These are phyloP conservation scores for Steinernema hermaphroditum DNA, from an alignment of 2,888 invertebrate species.

Conservation along the genomic window DNA sequence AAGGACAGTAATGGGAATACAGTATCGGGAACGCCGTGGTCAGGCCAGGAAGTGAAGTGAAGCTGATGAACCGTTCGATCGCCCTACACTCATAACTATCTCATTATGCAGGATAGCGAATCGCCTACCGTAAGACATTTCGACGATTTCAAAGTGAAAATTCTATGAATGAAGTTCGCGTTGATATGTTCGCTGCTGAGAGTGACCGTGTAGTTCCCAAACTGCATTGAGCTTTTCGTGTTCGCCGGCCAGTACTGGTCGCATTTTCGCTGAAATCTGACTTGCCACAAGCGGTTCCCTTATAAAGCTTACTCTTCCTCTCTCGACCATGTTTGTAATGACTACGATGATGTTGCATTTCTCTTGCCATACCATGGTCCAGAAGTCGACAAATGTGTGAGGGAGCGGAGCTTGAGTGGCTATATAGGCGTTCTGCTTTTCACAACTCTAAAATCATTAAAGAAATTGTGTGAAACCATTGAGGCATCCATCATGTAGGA, in stretches of 20 bases:
- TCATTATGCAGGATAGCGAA: too few relatives aligned
- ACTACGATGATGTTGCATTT: slow-evolving; percentile 60
- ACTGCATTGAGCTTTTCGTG: slow-evolving; percentile 41
- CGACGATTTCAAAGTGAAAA: slow-evolving; percentile 49
- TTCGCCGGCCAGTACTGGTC: slow-evolving; percentile 62
- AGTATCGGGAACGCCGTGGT: slow-evolving; percentile 51
- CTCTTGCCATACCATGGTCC: slow-evolving; percentile 63
- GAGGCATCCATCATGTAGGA: neutral
- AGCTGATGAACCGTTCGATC: slow-evolving; percentile 62
- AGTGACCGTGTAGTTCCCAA: slow-evolving; percentile 51
- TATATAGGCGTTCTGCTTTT: slow-evolving; percentile 58
- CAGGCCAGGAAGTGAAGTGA: slow-evolving; percentile 63
- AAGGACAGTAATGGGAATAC: slow-evolving; percentile 62
- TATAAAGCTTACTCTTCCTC: slow-evolving; percentile 49
- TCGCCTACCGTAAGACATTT: slow-evolving; percentile 51
- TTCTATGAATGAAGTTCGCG: slow-evolving; percentile 56
- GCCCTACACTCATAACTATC: slow-evolving; percentile 39
- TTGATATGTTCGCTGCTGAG: slow-evolving; percentile 53
- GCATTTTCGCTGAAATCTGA: slow-evolving; percentile 56
- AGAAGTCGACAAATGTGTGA: slow-evolving; percentile 58
- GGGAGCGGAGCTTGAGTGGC: slow-evolving; percentile 65
- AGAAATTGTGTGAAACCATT: neutral
- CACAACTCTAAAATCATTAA: slow-evolving; percentile 48
- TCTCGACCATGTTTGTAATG: slow-evolving; percentile 63
- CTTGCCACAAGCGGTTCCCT: neutral